phyloP scores from a whole-genome alignment of 2,113 vertebrate species.

The Procavia capensis region DNA sequence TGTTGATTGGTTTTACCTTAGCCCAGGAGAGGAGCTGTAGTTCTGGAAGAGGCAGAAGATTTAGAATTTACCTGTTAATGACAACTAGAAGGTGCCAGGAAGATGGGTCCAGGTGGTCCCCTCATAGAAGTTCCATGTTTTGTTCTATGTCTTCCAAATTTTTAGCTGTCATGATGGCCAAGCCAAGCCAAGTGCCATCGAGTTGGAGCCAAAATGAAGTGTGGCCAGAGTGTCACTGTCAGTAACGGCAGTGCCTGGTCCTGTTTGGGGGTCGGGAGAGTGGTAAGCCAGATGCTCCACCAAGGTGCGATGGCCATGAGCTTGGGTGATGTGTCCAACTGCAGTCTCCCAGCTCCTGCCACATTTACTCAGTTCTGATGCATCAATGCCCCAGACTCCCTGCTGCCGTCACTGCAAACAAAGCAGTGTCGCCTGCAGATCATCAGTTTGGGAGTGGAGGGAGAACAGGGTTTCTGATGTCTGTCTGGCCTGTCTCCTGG shows the following conservation, averaged over 20 bases:
- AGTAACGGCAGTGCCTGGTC: rapidly evolving
- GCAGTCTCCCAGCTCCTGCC: background rate
- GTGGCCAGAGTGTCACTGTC: rapidly evolving
- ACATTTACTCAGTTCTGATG: background rate
- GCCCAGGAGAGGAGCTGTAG: background rate
- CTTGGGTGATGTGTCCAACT: background rate
- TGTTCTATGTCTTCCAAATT: too few relatives aligned
- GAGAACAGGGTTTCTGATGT: background rate
- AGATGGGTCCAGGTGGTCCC: background rate
- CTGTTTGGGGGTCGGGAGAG: too few relatives aligned
- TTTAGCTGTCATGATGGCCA: background rate
- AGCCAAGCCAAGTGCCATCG: too few relatives aligned
- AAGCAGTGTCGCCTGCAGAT: background rate
- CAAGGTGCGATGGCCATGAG: background rate
- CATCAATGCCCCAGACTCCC: background rate
- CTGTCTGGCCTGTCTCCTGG: background rate
- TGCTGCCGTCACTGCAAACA: background rate
- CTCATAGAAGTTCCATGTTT: background rate
- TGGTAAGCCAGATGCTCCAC: background rate
- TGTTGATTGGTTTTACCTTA: background rate
- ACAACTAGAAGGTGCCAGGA: background rate
- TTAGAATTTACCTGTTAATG: background rate
- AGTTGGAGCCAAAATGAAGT: too few relatives aligned
- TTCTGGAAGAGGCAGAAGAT: background rate
- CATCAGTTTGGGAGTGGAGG: too few relatives aligned